Percentiles rank a stretch among this genome's conserved stretches.
phyloP scores from a whole-genome alignment of 2,797 vertebrate genomes.

The Sarcophilus harrisii region DNA sequence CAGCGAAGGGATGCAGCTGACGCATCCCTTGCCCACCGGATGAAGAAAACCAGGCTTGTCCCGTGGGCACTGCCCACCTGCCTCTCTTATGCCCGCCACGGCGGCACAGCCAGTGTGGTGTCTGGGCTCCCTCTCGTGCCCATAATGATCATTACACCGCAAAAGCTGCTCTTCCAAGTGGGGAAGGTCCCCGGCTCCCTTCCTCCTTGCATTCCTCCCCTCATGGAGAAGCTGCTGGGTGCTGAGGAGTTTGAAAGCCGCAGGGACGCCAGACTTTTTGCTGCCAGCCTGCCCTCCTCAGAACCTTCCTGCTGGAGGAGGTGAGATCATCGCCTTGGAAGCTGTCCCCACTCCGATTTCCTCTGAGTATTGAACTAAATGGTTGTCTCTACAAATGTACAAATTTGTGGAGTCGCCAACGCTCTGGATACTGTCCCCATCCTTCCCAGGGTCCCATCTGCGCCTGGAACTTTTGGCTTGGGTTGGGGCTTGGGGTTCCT shows the following conservation, averaged over 20 bases:
- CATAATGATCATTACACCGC: neutral
- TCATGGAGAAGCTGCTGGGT: neutral
- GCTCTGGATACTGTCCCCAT: neutral
- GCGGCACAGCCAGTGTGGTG: neutral
- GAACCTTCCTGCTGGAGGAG: neutral
- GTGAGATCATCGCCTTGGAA: neutral
- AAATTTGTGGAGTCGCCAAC: neutral
- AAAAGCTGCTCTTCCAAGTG: neutral
- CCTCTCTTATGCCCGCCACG: neutral
- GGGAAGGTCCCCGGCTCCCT: neutral
- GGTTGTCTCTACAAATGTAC: neutral
- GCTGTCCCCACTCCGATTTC: neutral
- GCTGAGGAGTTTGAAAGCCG: neutral
- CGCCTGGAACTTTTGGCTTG: neutral
- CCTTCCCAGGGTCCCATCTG: neutral
- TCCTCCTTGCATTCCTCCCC: neutral
- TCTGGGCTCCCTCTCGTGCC: constrained; percentile 63
- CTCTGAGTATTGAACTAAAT: neutral
- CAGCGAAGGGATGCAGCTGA: neutral
- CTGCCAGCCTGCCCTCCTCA: neutral
- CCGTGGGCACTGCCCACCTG: neutral
- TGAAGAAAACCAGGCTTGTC: neutral
- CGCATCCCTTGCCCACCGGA: constrained; percentile 3
- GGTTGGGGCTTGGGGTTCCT: no score
- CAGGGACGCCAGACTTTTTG: neutral